Conservation (phyloP, 2,888 invertebrate species). For the Lysandra coridon region DNA sequence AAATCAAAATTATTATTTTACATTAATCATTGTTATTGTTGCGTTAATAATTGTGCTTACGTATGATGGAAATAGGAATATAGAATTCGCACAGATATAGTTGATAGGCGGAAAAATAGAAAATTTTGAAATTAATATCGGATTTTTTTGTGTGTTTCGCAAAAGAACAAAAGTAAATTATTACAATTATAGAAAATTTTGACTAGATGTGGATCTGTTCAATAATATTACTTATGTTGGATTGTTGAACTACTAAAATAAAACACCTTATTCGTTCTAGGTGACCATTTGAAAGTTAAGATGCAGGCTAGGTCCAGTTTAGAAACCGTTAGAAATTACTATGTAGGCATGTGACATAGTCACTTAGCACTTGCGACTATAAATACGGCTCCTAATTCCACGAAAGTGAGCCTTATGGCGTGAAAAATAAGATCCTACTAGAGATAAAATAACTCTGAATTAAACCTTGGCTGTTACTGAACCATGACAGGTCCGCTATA, state of each 20-base stretch:
- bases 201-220: too few relatives aligned
- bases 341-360: constrained; percentile 20
- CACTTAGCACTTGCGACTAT: constrained; percentile 11
- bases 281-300: not conserved
- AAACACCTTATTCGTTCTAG: not conserved
- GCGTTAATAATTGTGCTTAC: too few relatives aligned
- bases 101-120: too few relatives aligned
- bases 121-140: too few relatives aligned
- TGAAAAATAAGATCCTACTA: not conserved
- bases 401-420: not conserved
- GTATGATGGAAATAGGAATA: too few relatives aligned
- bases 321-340: constrained; percentile 16
- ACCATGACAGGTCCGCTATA: constrained; percentile 4
- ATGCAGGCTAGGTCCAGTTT: constrained; percentile 8
- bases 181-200: too few relatives aligned
- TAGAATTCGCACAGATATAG: too few relatives aligned
- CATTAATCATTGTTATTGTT: too few relatives aligned
- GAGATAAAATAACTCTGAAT: not conserved
- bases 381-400: not conserved
- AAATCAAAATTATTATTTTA: too few relatives aligned
- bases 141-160: too few relatives aligned
- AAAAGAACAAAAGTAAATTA: too few relatives aligned
- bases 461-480: not conserved
- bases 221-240: too few relatives aligned
- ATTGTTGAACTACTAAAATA: not conserved